Evolutionary conservation across 2,888 invertebrate species (phyloP).

Genomic region (Acleris laterana): DNA sequence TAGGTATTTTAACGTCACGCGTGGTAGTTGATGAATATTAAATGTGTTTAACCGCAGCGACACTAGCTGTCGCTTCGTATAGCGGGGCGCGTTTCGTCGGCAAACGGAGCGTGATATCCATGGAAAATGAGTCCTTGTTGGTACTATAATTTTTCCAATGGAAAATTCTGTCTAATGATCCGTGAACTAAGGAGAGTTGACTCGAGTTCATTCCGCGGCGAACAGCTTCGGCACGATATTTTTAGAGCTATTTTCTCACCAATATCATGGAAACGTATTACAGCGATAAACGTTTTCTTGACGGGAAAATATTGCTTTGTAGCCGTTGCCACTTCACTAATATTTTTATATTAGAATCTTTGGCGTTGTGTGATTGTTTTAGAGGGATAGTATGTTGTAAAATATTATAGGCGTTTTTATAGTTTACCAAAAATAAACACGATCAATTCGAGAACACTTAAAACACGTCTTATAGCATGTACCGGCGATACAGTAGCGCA

Average conservation of each 20-base stretch:
- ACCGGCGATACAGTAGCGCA: slow-evolving; percentile 17
- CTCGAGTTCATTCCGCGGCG: slow-evolving; percentile 20
- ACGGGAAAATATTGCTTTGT: not conserved
- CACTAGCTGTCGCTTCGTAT: slow-evolving; percentile 47
- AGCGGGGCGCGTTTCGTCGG: slow-evolving; percentile 46
- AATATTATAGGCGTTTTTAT: slow-evolving; percentile 14
- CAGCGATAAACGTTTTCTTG: slow-evolving; percentile 5
- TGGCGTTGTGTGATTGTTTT: not conserved
- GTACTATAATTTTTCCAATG: slow-evolving; percentile 21
- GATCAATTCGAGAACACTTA: slow-evolving; percentile 18
- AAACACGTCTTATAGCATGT: slow-evolving; percentile 22
- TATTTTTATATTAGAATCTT: not conserved
- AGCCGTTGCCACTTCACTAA: not conserved
- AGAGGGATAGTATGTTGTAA: not conserved
- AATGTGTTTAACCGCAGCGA: slow-evolving; percentile 50
- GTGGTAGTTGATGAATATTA: slow-evolving; percentile 57
- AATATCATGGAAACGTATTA: slow-evolving; percentile 26
- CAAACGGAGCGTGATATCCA: slow-evolving; percentile 48
- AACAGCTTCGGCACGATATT: slow-evolving; percentile 11
- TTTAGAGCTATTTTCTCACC: slow-evolving; percentile 13
- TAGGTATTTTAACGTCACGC: slow-evolving; percentile 52
- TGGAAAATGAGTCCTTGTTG: slow-evolving; percentile 46
- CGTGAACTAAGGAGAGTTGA: slow-evolving; percentile 28
- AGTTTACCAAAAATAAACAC: slow-evolving; percentile 14
- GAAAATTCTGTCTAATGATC: slow-evolving; percentile 24